Conservation (phyloP, 1,140 invertebrate genomes). For the Lordiphosa stackelbergi region DNA sequence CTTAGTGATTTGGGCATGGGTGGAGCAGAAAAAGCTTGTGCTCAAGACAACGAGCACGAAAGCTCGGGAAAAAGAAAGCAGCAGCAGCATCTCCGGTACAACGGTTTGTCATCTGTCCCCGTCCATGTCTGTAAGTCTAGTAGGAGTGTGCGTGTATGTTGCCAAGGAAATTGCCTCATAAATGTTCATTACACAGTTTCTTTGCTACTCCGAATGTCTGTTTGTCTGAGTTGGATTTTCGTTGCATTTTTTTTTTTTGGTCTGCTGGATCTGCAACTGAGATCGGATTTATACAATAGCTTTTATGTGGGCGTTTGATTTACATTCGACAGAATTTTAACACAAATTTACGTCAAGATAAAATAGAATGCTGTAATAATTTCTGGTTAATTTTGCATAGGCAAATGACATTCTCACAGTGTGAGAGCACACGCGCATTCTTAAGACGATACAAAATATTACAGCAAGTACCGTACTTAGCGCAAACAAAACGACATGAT, state of each 20-base stretch:
- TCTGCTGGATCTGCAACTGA: conserved; percentile 16
- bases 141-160: conserved; percentile 26
- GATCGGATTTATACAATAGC: conserved; percentile 25
- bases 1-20: conserved; percentile 75
- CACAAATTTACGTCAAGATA: too few relatives aligned
- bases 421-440: conserved; percentile 14
- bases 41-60: conserved; percentile 37
- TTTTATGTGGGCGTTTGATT: conserved; percentile 17
- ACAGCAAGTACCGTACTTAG: conserved; percentile 58
- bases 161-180: conserved; percentile 74
- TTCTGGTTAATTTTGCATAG: too few relatives aligned
- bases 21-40: conserved; percentile 71
- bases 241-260: conserved; percentile 3
- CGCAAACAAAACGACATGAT: conserved; percentile 43
- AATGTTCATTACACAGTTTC: conserved; percentile 70
- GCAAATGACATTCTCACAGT: background rate
- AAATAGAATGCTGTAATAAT: too few relatives aligned
- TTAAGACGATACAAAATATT: conserved; percentile 47
- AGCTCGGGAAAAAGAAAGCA: background rate
- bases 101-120: conserved; percentile 52
- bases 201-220: conserved; percentile 46
- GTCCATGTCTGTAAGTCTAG: conserved; percentile 3
- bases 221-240: conserved; percentile 9
- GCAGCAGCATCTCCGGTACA: conserved; percentile 15
- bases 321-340: conserved; percentile 1